These are phyloP conservation scores for Calidris pygmaea DNA, from an alignment of 2,113 vertebrate species.

Conservation along the genomic window DNA sequence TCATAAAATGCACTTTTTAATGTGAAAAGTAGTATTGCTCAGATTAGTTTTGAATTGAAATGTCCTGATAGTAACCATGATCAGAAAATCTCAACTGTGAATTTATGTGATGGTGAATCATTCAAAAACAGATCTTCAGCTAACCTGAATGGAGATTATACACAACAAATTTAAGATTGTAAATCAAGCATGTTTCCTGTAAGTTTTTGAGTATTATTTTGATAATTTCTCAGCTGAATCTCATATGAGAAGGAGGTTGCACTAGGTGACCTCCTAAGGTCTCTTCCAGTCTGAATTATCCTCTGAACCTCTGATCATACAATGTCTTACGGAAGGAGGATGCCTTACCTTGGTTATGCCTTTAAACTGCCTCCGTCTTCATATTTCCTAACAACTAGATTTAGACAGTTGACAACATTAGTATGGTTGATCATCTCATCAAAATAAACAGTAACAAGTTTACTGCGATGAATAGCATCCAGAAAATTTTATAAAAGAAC, in stretches of 20 bases:
- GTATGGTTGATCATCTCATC: conserved; percentile 45
- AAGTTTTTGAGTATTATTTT: neutral
- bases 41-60: neutral
- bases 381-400: neutral
- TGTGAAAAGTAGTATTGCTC: neutral
- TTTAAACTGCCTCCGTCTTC: neutral
- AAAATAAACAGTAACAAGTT: conserved; percentile 38
- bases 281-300: neutral
- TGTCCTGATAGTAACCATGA: neutral
- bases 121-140: neutral
- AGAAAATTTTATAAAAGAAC: conserved; percentile 48
- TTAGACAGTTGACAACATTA: conserved; percentile 55
- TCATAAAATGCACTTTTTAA: neutral
- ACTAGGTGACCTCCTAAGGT: neutral
- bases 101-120: neutral
- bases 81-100: neutral
- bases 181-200: neutral
- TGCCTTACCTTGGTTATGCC: neutral
- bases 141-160: neutral
- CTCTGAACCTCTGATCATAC: neutral
- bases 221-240: neutral
- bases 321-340: neutral
- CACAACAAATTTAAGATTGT: neutral
- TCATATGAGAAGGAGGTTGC: neutral
- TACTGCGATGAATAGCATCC: conserved; percentile 40